Conservation (phyloP, 2,888 invertebrate genomes). For the Nineta flava region DNA sequence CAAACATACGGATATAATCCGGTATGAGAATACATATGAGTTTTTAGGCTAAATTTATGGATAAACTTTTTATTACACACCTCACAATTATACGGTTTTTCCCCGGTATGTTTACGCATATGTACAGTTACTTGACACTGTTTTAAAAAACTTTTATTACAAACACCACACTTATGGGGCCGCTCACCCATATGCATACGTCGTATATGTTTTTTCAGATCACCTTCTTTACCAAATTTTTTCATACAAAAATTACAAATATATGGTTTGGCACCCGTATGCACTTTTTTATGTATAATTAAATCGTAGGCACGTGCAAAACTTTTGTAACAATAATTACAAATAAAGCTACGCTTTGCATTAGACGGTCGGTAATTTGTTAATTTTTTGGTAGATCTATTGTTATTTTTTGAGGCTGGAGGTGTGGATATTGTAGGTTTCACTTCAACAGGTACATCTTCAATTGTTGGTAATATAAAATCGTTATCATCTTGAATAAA, state of each 20-base stretch:
- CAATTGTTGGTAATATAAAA: background rate
- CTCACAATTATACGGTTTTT: slow-evolving; percentile 2
- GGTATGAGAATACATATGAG: slow-evolving; percentile 3
- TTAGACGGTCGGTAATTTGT: background rate
- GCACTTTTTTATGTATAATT: slow-evolving; percentile 5
- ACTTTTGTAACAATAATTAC: slow-evolving; percentile 6
- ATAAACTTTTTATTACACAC: slow-evolving; percentile 3
- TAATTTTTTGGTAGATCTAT: background rate
- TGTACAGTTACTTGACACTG: background rate
- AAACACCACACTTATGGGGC: slow-evolving; percentile 4
- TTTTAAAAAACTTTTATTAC: slow-evolving; percentile 6
- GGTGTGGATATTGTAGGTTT: background rate
- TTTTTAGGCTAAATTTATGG: slow-evolving; percentile 6
- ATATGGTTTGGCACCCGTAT: slow-evolving; percentile 5
- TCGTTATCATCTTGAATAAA: background rate
- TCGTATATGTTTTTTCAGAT: slow-evolving; percentile 5
- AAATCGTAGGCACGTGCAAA: slow-evolving; percentile 4
- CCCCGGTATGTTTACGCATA: slow-evolving; percentile 4
- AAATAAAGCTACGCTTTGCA: slow-evolving; percentile 4
- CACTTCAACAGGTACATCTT: background rate
- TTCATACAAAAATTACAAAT: slow-evolving; percentile 5
- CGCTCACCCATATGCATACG: slow-evolving; percentile 4
- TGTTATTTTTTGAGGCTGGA: background rate
- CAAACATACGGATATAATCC: slow-evolving; percentile 5
- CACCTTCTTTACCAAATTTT: slow-evolving; percentile 5